Evolutionary conservation across 2,797 vertebrate genomes (phyloP).

Genomic region (Chloroceryle inda): DNA sequence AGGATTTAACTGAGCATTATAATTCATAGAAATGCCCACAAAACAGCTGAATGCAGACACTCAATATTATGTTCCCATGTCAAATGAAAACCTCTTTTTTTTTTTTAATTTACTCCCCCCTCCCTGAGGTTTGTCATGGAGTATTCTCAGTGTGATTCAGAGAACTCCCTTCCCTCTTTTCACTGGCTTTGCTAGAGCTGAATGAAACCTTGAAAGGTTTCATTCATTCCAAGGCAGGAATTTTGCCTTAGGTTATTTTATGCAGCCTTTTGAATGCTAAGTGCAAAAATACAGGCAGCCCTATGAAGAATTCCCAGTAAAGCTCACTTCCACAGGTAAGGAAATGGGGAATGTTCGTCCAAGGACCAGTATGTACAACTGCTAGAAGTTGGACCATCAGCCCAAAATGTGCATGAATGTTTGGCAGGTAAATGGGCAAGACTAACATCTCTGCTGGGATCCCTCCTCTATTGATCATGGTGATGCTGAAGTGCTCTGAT

Average conservation of each 20-base stretch:
- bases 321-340: background rate
- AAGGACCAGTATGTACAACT: background rate
- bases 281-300: background rate
- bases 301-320: background rate
- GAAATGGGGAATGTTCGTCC: background rate
- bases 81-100: background rate
- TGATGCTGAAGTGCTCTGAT: background rate
- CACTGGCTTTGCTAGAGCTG: background rate
- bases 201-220: background rate
- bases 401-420: background rate
- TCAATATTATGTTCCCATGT: background rate
- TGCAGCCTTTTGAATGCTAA: background rate
- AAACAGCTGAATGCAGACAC: background rate
- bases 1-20: background rate
- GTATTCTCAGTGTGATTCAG: background rate
- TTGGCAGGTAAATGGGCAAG: background rate
- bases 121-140: background rate
- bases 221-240: background rate
- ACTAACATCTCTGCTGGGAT: background rate
- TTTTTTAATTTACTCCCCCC: background rate
- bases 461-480: fast-evolving
- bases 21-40: background rate
- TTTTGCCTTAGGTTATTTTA: background rate
- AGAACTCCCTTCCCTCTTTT: background rate
- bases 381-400: background rate